Conservation (phyloP, 2,797 vertebrate genomes). For the Sardinella longiceps region DNA sequence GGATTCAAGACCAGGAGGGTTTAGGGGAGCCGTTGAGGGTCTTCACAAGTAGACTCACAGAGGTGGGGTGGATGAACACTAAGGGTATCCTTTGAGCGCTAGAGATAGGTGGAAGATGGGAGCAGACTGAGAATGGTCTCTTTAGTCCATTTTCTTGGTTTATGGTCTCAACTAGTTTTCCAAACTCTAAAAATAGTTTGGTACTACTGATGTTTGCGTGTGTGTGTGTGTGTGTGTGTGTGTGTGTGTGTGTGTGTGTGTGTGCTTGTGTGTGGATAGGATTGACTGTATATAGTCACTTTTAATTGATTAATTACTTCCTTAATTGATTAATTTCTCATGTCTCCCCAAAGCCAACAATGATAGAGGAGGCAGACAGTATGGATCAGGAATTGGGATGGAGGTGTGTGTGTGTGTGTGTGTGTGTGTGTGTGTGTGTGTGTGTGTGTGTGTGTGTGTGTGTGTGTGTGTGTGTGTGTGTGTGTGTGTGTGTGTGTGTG, state of each 20-base stretch:
- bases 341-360: constrained; percentile 35
- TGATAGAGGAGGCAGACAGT: constrained; percentile 52
- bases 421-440: constrained; percentile 41
- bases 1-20: neutral
- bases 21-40: neutral
- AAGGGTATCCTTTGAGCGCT: neutral
- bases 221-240: neutral
- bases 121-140: neutral
- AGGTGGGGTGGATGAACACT: neutral
- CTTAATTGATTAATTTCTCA: constrained; percentile 24
- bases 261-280: neutral
- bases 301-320: constrained; percentile 21
- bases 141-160: neutral
- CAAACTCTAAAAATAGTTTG: neutral
- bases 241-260: constrained; percentile 6
- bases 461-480: constrained; percentile 43
- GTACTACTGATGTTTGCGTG: neutral
- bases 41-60: neutral
- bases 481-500: constrained; percentile 12
- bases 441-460: constrained; percentile 43
- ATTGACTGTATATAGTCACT: constrained; percentile 32
- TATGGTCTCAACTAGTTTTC: neutral
- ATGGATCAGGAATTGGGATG: constrained; percentile 51
- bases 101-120: neutral
- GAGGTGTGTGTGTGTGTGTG: constrained; percentile 36